These are phyloP conservation scores for Ophiodon elongatus DNA, from an alignment of 2,113 vertebrate genomes.

Conservation along the genomic window DNA sequence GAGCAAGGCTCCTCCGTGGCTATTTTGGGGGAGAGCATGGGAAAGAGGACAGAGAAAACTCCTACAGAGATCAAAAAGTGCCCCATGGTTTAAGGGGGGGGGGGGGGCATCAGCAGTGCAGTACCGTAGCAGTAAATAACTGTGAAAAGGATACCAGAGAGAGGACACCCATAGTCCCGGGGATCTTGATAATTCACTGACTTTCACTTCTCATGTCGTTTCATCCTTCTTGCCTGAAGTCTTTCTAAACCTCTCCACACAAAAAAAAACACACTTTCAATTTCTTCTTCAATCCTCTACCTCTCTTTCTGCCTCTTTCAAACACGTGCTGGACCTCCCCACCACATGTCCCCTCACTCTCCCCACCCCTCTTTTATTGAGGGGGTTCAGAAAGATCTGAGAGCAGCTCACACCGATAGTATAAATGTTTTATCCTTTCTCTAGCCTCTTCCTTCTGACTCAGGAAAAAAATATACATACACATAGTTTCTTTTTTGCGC, in stretches of 20 bases:
- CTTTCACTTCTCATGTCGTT: slow-evolving; percentile 19
- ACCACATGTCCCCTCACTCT: slow-evolving; percentile 33
- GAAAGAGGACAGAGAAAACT: slow-evolving; percentile 13
- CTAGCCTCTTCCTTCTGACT: slow-evolving; percentile 65
- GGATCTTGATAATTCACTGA: slow-evolving; percentile 25
- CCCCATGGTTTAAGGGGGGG: slow-evolving; percentile 27
- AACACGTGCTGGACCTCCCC: slow-evolving; percentile 9
- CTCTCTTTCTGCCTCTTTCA: slow-evolving; percentile 20
- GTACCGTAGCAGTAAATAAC: neutral
- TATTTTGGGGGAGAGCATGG: neutral
- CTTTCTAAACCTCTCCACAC: slow-evolving; percentile 14
- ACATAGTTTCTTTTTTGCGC: slow-evolving; percentile 23
- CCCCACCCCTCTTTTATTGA: slow-evolving; percentile 43
- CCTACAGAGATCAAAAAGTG: slow-evolving; percentile 42
- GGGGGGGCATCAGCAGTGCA: slow-evolving; percentile 28
- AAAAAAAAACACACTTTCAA: slow-evolving; percentile 1
- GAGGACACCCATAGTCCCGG: slow-evolving; percentile 9
- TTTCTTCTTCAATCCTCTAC: slow-evolving; percentile 28
- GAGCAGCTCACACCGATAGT: slow-evolving; percentile 59
- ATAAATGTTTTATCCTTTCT: slow-evolving; percentile 78
- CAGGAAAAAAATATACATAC: slow-evolving; percentile 57
- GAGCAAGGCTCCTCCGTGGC: neutral
- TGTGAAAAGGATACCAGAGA: neutral
- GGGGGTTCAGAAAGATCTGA: slow-evolving; percentile 62
- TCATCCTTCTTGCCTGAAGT: slow-evolving; percentile 12